A percentile compares a stretch with the other conserved stretches of the same genome.
Evolutionary conservation across 2,888 invertebrate species (phyloP).

Genomic region (Melinopterus prodromus): DNA sequence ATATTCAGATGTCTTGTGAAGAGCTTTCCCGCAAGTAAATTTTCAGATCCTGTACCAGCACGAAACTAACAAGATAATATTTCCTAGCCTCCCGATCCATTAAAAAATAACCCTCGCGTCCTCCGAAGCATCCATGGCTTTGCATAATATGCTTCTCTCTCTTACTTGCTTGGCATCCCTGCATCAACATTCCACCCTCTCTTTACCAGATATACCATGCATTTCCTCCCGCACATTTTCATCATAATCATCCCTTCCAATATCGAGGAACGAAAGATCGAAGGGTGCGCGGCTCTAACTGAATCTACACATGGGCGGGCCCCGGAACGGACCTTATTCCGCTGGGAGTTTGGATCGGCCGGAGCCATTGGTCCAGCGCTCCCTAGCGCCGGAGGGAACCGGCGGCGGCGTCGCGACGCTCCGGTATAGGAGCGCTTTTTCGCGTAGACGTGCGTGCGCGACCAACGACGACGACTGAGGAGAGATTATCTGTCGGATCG

Average conservation of each 20-base stretch:
- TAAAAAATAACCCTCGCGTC: background rate
- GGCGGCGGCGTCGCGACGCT: conserved; percentile 23
- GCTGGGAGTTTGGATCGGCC: conserved; percentile 60
- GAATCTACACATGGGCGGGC: conserved; percentile 60
- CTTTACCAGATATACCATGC: background rate
- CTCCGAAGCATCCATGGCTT: background rate
- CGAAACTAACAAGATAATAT: too few species aligned
- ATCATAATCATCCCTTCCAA: background rate
- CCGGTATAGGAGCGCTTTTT: conserved; percentile 38
- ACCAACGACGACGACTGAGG: conserved; percentile 36
- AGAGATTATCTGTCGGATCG: conserved; percentile 32
- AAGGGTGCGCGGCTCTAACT: conserved; percentile 56
- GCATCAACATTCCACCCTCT: background rate
- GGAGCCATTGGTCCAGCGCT: conserved; percentile 56
- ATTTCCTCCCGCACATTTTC: background rate
- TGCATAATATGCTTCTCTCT: background rate
- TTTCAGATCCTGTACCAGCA: too few species aligned
- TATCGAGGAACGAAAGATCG: conserved; percentile 48
- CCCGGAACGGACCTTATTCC: conserved; percentile 49
- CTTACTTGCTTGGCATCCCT: background rate
- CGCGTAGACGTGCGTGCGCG: conserved; percentile 51
- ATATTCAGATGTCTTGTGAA: too few species aligned
- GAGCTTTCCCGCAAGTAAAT: too few species aligned
- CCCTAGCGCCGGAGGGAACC: conserved; percentile 40
- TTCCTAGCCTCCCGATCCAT: too few species aligned